A percentile compares a stretch with the other conserved stretches of the same genome.
Conservation (phyloP, 2,888 invertebrate genomes). For the Eristalis arbustorum region DNA sequence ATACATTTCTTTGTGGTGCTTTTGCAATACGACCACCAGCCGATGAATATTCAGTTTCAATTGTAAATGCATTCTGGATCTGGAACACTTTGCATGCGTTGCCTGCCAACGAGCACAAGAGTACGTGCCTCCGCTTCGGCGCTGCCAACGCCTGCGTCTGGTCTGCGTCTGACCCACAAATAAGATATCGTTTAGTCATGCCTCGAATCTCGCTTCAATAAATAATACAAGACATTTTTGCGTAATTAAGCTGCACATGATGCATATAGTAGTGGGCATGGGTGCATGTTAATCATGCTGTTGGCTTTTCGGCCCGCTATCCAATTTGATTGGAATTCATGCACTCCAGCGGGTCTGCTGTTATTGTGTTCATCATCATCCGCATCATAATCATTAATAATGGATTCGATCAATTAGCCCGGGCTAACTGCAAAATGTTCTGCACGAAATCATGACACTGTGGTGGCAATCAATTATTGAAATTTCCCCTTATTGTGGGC, state of each 20-base stretch:
- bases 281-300: too few relatives aligned
- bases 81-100: background rate
- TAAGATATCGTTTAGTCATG: conserved; percentile 36
- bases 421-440: background rate
- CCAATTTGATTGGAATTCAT: background rate
- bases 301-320: too few relatives aligned
- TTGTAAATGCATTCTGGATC: conserved; percentile 1
- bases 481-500: background rate
- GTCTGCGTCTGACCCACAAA: conserved; percentile 47
- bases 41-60: conserved; percentile 30
- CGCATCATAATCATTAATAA: background rate
- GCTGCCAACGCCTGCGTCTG: background rate
- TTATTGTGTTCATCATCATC: background rate
- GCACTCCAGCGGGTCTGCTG: background rate
- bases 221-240: background rate
- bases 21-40: conserved; percentile 4
- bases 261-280: background rate
- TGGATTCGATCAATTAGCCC: background rate
- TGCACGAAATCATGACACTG: background rate
- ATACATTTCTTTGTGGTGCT: conserved; percentile 5
- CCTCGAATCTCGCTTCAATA: background rate
- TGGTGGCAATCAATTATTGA: background rate
- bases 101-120: background rate
- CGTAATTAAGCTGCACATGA: background rate
- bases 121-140: background rate